These are phyloP conservation scores for Pagrus major DNA, from an alignment of 2,113 vertebrate species.

Conservation along the genomic window DNA sequence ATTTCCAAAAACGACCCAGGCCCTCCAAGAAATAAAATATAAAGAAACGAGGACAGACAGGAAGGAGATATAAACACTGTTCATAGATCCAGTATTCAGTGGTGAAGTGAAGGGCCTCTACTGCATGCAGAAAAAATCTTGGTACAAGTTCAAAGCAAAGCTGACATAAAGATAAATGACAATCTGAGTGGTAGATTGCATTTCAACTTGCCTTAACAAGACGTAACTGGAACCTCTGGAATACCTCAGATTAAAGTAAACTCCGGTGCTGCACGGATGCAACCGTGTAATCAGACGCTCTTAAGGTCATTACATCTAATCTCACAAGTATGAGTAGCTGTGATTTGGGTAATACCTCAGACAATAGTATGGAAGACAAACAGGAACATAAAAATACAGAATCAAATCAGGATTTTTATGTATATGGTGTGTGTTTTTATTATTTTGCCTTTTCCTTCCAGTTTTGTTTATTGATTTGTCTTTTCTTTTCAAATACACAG, in stretches of 20 bases:
- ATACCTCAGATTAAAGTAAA: conserved; percentile 23
- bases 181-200: conserved; percentile 1
- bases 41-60: no score
- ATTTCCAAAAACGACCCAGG: no score
- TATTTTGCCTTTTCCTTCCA: not conserved
- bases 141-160: conserved; percentile 40
- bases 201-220: conserved; percentile 23
- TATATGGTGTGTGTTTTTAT: not conserved
- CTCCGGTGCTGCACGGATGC: not conserved
- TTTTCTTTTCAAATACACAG: not conserved
- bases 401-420: not conserved
- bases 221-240: not conserved
- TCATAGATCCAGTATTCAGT: not conserved
- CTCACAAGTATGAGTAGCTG: conserved; percentile 1
- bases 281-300: conserved; percentile 41
- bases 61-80: not conserved
- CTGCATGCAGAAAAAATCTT: not conserved
- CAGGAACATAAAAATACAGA: not conserved
- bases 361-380: not conserved
- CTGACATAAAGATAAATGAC: not conserved
- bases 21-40: no score
- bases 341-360: not conserved
- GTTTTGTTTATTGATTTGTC: not conserved
- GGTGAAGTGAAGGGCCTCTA: not conserved
- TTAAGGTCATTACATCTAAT: conserved; percentile 22